A percentile compares a stretch with the other conserved stretches of the same genome.
Conservation (phyloP, 2,113 vertebrate species). For the Nibea albiflora region DNA sequence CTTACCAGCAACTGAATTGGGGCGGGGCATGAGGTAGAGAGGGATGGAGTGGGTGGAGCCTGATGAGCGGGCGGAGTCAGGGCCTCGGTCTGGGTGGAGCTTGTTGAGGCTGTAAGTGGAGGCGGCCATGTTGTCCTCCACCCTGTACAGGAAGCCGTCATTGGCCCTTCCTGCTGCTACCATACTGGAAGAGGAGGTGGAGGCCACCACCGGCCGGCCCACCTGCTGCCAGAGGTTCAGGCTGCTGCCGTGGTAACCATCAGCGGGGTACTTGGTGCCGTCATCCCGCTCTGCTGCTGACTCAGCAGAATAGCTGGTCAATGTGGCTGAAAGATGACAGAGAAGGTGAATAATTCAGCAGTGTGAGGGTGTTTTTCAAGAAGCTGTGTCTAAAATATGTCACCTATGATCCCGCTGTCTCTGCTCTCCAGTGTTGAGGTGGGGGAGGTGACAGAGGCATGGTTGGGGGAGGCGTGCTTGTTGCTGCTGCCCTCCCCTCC, state of each 20-base stretch:
- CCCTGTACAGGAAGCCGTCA: conserved; percentile 89
- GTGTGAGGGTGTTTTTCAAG: not conserved
- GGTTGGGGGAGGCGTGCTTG: conserved; percentile 77
- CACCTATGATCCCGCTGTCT: conserved; percentile 97
- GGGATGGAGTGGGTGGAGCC: conserved; percentile 95
- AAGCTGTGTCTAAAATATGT: conserved; percentile 15
- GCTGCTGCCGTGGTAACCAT: conserved; percentile 90
- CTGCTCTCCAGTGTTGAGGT: conserved; percentile 96
- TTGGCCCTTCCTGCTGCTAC: conserved; percentile 24
- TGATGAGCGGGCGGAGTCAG: conserved; percentile 87
- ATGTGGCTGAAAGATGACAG: conserved; percentile 84
- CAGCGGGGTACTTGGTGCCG: conserved; percentile 85
- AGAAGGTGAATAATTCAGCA: not conserved
- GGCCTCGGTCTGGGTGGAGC: conserved; percentile 90
- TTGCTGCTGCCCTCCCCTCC: conserved; percentile 82
- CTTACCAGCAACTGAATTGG: conserved; percentile 97
- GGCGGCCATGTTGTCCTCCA: conserved; percentile 92
- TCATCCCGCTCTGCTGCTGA: conserved; percentile 86
- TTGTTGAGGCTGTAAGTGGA: conserved; percentile 98
- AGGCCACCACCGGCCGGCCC: conserved; percentile 85
- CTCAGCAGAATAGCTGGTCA: conserved; percentile 96
- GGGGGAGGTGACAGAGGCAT: conserved; percentile 90
- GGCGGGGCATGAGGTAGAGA: conserved; percentile 96
- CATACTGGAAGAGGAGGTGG: conserved; percentile 80
- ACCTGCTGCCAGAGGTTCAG: conserved; percentile 89